Evolutionary conservation across 2,797 vertebrate species (phyloP).

Genomic region (Alca torda): DNA sequence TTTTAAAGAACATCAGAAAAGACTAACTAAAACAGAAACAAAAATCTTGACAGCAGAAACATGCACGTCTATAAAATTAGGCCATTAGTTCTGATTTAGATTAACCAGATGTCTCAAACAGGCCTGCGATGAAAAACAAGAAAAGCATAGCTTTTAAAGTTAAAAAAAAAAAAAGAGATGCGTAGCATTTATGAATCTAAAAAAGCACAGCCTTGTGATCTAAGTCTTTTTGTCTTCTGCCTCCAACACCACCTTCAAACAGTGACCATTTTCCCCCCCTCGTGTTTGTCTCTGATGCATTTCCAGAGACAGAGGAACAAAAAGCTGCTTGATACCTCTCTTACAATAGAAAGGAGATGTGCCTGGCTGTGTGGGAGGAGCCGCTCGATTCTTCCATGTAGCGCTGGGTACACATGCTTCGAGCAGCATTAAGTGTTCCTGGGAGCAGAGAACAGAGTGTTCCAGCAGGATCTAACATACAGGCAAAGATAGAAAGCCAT

Average conservation of each 20-base stretch:
- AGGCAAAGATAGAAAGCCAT: constrained; percentile 50
- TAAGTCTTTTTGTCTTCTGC: background rate
- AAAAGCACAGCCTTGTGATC: constrained; percentile 22
- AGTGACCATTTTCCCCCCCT: background rate
- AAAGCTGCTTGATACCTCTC: constrained; percentile 17
- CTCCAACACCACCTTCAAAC: background rate
- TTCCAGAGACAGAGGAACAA: constrained; percentile 11
- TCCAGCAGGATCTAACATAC: constrained; percentile 28
- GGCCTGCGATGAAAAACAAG: constrained; percentile 17
- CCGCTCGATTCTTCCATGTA: background rate
- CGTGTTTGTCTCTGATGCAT: background rate
- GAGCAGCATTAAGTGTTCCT: constrained; percentile 19
- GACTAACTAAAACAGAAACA: background rate
- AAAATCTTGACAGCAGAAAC: constrained; percentile 47
- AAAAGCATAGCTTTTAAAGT: constrained; percentile 9
- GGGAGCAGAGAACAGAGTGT: constrained; percentile 46
- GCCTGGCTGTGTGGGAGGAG: constrained; percentile 49
- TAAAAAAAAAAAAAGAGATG: background rate
- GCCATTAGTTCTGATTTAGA: constrained; percentile 14
- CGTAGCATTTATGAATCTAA: constrained; percentile 9
- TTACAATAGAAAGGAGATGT: constrained; percentile 26
- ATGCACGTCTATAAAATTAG: constrained; percentile 43
- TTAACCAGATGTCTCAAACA: constrained; percentile 40
- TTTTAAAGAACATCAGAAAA: background rate
- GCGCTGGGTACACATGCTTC: background rate